A percentile compares a stretch with the other conserved stretches of the same genome.
Evolutionary conservation across 2,888 invertebrate species (phyloP).

Genomic region (Drosophila rellima): DNA sequence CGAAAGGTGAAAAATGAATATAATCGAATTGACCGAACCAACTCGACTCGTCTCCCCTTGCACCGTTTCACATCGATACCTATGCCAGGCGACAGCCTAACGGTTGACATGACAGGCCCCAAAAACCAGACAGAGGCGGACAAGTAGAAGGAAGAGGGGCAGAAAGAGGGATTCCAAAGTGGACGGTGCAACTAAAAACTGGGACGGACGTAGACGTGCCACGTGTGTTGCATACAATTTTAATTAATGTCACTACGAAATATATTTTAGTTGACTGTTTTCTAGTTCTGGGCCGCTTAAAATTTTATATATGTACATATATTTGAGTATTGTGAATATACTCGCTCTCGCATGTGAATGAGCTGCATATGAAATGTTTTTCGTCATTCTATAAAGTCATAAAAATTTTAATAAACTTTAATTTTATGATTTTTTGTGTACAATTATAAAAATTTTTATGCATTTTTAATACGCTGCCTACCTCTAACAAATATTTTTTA

Average conservation of each 20-base stretch:
- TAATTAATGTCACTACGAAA: conserved; percentile 77
- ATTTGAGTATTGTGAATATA: conserved; percentile 4
- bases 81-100: conserved; percentile 39
- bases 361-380: conserved; percentile 44
- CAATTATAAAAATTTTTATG: conserved; percentile 49
- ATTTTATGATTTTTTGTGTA: conserved; percentile 43
- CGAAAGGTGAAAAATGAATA: conserved; percentile 81
- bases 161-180: conserved; percentile 16
- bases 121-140: conserved; percentile 9
- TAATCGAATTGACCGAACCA: conserved; percentile 78
- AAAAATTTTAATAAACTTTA: conserved; percentile 55
- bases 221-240: conserved; percentile 75
- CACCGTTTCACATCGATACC: conserved; percentile 49
- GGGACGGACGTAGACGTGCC: conserved; percentile 44
- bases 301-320: neutral
- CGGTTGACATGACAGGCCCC: conserved; percentile 56
- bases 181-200: conserved; percentile 37
- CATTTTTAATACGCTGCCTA: conserved; percentile 44
- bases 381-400: conserved; percentile 44
- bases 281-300: conserved; percentile 29
- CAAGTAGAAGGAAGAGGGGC: neutral
- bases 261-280: conserved; percentile 56
- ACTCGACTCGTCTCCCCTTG: conserved; percentile 31
- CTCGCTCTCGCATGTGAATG: conserved; percentile 25
- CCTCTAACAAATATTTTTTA: conserved; percentile 17